These are phyloP conservation scores for Lepidonotus clava DNA, from an alignment of 2,888 invertebrate genomes.

Conservation along the genomic window DNA sequence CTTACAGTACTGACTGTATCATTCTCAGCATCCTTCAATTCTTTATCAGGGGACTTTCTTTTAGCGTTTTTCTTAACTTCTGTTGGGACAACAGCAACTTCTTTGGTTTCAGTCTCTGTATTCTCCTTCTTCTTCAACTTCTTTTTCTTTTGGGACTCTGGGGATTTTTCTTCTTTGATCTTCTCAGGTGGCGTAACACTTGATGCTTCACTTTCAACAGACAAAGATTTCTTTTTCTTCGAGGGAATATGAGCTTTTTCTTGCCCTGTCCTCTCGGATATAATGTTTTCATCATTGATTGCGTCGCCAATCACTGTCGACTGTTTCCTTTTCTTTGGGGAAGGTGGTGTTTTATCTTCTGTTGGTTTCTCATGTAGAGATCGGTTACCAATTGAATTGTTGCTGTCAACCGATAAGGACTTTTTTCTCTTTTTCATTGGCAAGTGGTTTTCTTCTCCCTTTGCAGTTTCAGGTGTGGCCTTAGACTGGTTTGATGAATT, in stretches of 20 bases:
- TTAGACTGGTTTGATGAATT: too few relatives aligned
- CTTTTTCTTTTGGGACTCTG: background rate
- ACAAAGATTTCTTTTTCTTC: background rate
- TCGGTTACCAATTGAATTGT: background rate
- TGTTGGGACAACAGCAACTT: too few relatives aligned
- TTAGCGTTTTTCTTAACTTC: background rate
- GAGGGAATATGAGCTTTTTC: background rate
- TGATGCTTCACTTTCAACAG: background rate
- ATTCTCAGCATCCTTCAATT: background rate
- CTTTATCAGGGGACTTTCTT: background rate
- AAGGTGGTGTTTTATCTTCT: background rate
- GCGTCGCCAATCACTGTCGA: too few relatives aligned
- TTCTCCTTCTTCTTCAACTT: background rate
- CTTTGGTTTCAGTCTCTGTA: background rate
- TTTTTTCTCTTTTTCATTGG: slow-evolving; percentile 28
- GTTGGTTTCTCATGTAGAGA: background rate
- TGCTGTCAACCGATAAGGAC: background rate
- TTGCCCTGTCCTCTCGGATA: background rate
- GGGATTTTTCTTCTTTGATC: background rate
- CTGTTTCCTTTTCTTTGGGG: background rate
- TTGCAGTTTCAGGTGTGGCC: too few relatives aligned
- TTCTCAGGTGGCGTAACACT: background rate
- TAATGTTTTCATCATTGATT: background rate
- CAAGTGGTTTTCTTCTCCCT: background rate
- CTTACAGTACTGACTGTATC: background rate